Evolutionary conservation across 2,113 vertebrate genomes (phyloP), one percentile per base, ranked within the genome.

Genomic region (Chionodraco myersi): DNA sequence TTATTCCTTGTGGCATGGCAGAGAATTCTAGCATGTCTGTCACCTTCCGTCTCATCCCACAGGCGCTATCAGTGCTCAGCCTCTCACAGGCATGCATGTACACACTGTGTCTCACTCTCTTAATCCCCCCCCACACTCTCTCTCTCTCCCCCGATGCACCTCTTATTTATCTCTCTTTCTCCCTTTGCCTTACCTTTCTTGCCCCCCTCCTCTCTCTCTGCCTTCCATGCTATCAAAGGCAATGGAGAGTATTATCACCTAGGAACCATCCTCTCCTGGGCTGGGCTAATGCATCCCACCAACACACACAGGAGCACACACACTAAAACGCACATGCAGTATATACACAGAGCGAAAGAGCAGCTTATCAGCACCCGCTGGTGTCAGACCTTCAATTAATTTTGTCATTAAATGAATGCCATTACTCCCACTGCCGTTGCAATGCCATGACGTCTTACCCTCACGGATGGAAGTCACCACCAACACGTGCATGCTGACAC

Each of bases 391-490:
- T 67, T 83, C 90, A 90, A 86, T 92, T 92, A 88, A 90, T 92
- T 91, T 89, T 48, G 83, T 88, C 86, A 89, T 91, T 89, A 91
- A 90, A 82, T 9, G 77, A 88, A 89, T 92, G 86, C 86, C 89
- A 82, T 89, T 90, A 82, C 80, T 80, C 78, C 80, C 62, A 69
- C 60, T 64, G 66, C 72, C 26, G 52, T 67, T 44, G 36, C 79
- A 67, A 9, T 81, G 71, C 83, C 83, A 56, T 77, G 85, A 69
- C 15, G 75, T 64, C 75, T 70, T 78, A 30, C 54, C 80, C 64
- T 65, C 54, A 47, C 18, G 26, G 56, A 66, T 79, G 62, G 75
- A 79, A 76, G 72, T 69, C 16, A 15, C 83, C 10, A 5, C 65
- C 16, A 23, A 56, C 76, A 69, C 63, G 41, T 21, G 56, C 48